Evolutionary conservation across 1,140 invertebrate species (phyloP), one percentile per base, ranked within the genome.

Genomic region (Glossosoma conforme): DNA sequence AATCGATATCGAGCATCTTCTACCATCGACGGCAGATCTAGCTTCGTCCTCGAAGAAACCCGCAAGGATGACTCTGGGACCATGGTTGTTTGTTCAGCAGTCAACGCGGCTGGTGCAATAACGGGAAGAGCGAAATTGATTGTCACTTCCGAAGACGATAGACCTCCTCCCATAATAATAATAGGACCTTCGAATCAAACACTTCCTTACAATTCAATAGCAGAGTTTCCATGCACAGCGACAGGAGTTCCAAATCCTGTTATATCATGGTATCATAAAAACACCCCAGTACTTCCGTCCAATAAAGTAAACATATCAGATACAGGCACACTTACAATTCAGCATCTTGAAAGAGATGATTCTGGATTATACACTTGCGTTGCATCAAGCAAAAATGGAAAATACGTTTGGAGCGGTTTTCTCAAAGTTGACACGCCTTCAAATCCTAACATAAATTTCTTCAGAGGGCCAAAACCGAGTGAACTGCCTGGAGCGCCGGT

Each of bases 131-230:
- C 86, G 24, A 78, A 81, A 63, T 68, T 93, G 46, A 82, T 83
- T 32, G 80, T 92, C 30, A 85, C 82, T 56, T 86, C 85, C 58
- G 81, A 82, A 68, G 84, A 87, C 66, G 83, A 86, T 66, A 72
- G 79, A 45, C 88, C 89, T 44, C 93, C 93, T 19, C 93, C 93
- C 40, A 83, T 94, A 48, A 95, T 97, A 63, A 81, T 83, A 55
- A 75, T 85, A 43, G 91, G 91, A 3, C 91, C 92, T 19, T 83
- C 87, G 54, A 95, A 96, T 74, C 93, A 96, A 79, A 97, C 93
- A 3, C 75, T 86, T 61, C 85, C 85, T 41, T 74, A 86, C 47
- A 80, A 85, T 67, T 83, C 83, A 42, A 73, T 86, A 45, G 90
- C 88, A 10, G 78, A 83, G 57, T 74, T 94, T 47, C 82, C 82